Base-by-base conservation (phyloP, 2,888 invertebrate species). In the Xanthorhoe designata region DNA sequence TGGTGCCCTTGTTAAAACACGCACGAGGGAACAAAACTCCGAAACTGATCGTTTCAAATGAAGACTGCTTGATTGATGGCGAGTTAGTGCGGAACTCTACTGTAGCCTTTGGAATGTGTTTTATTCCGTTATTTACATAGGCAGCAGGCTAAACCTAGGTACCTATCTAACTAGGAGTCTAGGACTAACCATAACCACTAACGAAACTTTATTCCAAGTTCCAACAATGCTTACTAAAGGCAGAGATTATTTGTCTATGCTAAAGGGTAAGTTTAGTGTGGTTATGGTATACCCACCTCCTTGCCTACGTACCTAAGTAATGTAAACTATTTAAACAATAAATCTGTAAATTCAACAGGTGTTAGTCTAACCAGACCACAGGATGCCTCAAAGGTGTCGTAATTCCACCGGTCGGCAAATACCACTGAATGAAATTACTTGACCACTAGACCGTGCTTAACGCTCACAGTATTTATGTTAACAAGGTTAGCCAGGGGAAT, bases 1-100 rank as follows among this genome's bases (percentile, higher is more conserved):
- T 78, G 79, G 77, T 78, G 71, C 75, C 75, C 58, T 62, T 69
- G 70, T 73, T 73, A 64, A 57, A 61, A 66, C 64, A 64, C 66
- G 61, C 69, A 58, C 64, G 62, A 51, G 45, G 47, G 52, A 60
- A 63, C 62, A 50, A 63, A 66, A 66, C 60, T 60, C 63, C 67
- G 42, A 61, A 62, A 63, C 59, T 52, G 59, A 67, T 67, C 62
- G 62, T 49, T 67, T 63, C 56, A 63, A 67, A 67, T 64, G 67
- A 64, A 63, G 55, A 67, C 61, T 58, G 59, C 10, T 58, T 63
- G 63, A 67, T 67, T 60, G 63, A 67, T 67, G 60, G 24, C 38
- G 51, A 59, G 66, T 58, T 57, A 53, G 18, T 52, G 32, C 13
- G 17, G 15, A 62, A 47, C 13, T 17, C 47, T 10, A n/a, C n/a